These are phyloP conservation scores for Origma solitaria DNA, from an alignment of 2,113 vertebrate species.

Conservation along the genomic window DNA sequence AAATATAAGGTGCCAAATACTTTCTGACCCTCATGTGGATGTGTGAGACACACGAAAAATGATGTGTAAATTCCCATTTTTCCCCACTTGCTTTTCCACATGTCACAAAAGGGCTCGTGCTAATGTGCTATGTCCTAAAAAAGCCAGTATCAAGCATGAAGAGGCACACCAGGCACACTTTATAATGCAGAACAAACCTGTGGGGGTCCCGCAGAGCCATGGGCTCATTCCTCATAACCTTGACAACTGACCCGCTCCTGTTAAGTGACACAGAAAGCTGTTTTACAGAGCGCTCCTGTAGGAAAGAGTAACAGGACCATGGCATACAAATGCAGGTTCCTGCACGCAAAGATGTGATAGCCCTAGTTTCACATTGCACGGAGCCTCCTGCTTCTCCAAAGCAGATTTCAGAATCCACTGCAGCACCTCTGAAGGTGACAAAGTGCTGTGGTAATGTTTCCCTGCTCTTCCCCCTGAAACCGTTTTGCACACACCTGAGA, in stretches of 20 bases:
- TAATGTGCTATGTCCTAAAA: not conserved
- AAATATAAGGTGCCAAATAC: not conserved
- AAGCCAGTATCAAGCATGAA: rapidly evolving
- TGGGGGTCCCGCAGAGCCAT: not conserved
- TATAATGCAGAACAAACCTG: not conserved
- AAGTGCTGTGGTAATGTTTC: not conserved
- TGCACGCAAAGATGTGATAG: rapidly evolving
- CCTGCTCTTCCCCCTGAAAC: not conserved
- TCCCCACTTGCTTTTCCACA: not conserved
- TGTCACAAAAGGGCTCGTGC: not conserved
- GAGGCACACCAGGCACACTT: not conserved
- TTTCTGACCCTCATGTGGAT: not conserved
- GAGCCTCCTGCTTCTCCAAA: not conserved
- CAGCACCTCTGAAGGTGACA: not conserved
- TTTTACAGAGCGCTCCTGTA: not conserved
- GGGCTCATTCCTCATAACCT: not conserved
- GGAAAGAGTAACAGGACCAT: not conserved
- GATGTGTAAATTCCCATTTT: not conserved
- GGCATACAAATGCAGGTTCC: rapidly evolving
- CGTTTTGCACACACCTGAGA: not conserved
- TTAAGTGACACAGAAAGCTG: not conserved
- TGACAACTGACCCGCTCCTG: not conserved
- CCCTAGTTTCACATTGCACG: too few species aligned
- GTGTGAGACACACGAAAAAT: not conserved
- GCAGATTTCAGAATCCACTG: not conserved